Evolutionary conservation across 2,113 vertebrate genomes (phyloP), one percentile per base, ranked within the genome.

Genomic region (Crotophaga sulcirostris): DNA sequence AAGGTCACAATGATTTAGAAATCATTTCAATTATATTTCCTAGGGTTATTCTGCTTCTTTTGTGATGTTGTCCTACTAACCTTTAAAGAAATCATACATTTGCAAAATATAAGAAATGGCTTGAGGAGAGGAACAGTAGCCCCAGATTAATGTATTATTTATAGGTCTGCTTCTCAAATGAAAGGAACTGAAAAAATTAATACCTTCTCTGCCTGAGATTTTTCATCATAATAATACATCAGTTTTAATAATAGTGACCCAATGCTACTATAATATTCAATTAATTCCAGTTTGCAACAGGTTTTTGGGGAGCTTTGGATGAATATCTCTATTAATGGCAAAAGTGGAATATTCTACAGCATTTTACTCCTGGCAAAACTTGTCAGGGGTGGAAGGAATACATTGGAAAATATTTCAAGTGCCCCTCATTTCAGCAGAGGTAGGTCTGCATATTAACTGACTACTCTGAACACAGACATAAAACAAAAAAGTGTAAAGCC

Each of bases 111-210:
- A 55, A 80, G n/a, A 67, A 83, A 87, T 55, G 36, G 42, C 67
- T 95, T 23, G 29, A 91, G 89, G 93, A 94, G 18, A 96, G 14
- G 77, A 94, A 81, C 28, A 75, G 66, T 42, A 36, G 58, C 40
- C 77, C 64, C n/a, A 66, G 34, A 87, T 93, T 87, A 66, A 89
- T 89, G 67, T 77, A 89, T 95, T 94, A 95, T 96, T 91, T 77
- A 96, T 91, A 68, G 63, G 54, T 51, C 67, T 70, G 20, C 47
- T 73, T 91, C 84, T 91, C 87, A 67, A 83, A 87, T 56, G 51
- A 82, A 58, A 64, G 38, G 59, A 93, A 80, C 69, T 25, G 52
- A 63, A 83, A 85, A 80, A 93, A 93, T 84, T 63, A 93, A 55
- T 83, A 56, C 1, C 0, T 80, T 60, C 19, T 60, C 75, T 86